A percentile compares a stretch with the other conserved stretches of the same genome.
Conservation (phyloP, 2,113 vertebrate genomes). For the Cinclus mexicanus region DNA sequence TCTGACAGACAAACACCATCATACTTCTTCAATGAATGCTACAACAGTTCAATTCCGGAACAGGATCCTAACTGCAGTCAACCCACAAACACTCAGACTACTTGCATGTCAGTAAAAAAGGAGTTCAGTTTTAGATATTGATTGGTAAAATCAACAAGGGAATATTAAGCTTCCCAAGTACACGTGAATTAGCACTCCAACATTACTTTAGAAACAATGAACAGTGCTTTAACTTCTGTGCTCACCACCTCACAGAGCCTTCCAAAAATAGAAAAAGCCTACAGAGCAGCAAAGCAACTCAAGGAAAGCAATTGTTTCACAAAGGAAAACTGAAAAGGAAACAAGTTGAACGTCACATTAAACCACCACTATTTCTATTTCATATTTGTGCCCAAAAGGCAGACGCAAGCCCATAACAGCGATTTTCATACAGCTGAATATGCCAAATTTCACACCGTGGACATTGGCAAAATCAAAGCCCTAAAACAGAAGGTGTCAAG, state of each 20-base stretch:
- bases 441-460: fast-evolving
- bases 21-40: not conserved
- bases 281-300: not conserved
- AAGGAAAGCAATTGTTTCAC: not conserved
- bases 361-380: not conserved
- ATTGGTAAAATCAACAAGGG: not conserved
- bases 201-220: not conserved
- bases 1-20: not conserved
- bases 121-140: not conserved
- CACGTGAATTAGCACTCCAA: not conserved
- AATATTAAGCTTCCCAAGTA: not conserved
- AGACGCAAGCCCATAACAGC: fast-evolving
- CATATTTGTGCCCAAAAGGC: not conserved
- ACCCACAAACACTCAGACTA: not conserved
- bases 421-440: not conserved
- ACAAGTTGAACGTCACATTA: not conserved
- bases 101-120: fast-evolving
- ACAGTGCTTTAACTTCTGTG: not conserved
- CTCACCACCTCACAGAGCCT: not conserved
- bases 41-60: not conserved
- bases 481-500: not conserved
- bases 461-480: not conserved
- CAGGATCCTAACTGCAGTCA: not conserved
- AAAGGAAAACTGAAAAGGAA: not conserved
- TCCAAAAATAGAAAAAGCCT: not conserved